Evolutionary conservation across 2,113 vertebrate species (phyloP).

Genomic region (Ictalurus furcatus): DNA sequence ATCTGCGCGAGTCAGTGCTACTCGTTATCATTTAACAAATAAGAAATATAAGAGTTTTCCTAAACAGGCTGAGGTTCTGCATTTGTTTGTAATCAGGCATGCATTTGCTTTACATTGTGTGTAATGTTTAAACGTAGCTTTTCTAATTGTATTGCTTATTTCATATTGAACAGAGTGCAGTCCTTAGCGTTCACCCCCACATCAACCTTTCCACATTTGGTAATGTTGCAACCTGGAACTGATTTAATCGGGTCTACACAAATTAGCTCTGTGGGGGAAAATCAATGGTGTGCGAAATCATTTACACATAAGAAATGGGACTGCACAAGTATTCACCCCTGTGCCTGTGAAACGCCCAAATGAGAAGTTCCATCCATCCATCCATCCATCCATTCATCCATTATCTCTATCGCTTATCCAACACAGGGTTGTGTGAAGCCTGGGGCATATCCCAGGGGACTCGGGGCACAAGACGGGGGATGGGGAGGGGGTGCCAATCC

Average conservation of each 20-base stretch:
- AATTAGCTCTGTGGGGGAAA: background rate
- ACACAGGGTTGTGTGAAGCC: too few relatives aligned
- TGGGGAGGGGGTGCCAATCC: too few relatives aligned
- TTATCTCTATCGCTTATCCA: too few relatives aligned
- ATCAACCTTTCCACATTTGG: background rate
- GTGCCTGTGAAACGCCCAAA: background rate
- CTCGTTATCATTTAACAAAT: constrained; percentile 17
- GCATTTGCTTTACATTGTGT: background rate
- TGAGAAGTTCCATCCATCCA: background rate
- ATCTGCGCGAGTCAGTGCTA: constrained; percentile 53
- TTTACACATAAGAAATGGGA: background rate
- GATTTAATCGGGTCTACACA: background rate
- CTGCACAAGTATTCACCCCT: background rate
- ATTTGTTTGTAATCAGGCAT: background rate
- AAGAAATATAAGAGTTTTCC: background rate
- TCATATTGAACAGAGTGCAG: background rate
- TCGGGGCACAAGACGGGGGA: too few relatives aligned
- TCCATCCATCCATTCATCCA: too few relatives aligned
- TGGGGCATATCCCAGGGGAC: too few relatives aligned
- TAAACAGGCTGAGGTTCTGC: constrained; percentile 35
- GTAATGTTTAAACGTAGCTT: background rate
- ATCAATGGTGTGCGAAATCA: background rate
- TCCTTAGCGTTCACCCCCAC: background rate
- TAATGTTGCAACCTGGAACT: background rate
- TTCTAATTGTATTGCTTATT: background rate